A percentile compares a stretch with the other conserved stretches of the same genome.
Conservation (phyloP, 2,888 invertebrate species). For the Blastobasis lacticolella region DNA sequence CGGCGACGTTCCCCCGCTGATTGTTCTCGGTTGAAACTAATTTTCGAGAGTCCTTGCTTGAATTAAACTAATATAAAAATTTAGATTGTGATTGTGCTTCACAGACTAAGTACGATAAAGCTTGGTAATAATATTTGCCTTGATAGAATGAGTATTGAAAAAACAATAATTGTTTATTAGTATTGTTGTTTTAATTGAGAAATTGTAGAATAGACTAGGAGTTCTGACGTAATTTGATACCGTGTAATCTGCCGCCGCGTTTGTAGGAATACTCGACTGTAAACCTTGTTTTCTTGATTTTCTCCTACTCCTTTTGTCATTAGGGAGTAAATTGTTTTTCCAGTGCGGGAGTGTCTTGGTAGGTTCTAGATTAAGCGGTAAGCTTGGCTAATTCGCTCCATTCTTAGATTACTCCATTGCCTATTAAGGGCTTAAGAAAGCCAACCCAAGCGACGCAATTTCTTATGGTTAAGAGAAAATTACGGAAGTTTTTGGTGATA, state of each 20-base stretch:
- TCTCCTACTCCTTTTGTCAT: constrained; percentile 43
- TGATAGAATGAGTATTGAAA: too few relatives aligned
- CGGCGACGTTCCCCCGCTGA: constrained; percentile 15
- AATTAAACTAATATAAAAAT: constrained; percentile 26
- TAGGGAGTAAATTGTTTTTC: constrained; percentile 57
- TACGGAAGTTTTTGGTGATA: constrained; percentile 7
- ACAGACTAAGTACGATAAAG: too few relatives aligned
- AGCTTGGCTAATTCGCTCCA: constrained; percentile 37
- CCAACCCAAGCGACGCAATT: constrained; percentile 4
- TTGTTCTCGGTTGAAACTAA: not conserved
- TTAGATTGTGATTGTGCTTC: too few relatives aligned
- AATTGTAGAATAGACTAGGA: too few relatives aligned
- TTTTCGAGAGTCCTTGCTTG: not conserved
- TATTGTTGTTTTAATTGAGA: too few relatives aligned
- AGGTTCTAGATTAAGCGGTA: constrained; percentile 49
- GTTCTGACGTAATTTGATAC: too few relatives aligned
- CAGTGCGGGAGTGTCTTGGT: constrained; percentile 37
- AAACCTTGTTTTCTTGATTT: constrained; percentile 30
- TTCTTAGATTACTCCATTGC: constrained; percentile 22
- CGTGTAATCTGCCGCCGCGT: too few relatives aligned
- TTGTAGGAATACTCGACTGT: not conserved
- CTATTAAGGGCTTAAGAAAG: constrained; percentile 25
- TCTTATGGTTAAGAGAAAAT: constrained; percentile 2
- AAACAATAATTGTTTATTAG: too few relatives aligned
- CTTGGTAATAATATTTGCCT: too few relatives aligned